phyloP scores from a whole-genome alignment of 1,140 invertebrate genomes.

The Leptinotarsa texana region DNA sequence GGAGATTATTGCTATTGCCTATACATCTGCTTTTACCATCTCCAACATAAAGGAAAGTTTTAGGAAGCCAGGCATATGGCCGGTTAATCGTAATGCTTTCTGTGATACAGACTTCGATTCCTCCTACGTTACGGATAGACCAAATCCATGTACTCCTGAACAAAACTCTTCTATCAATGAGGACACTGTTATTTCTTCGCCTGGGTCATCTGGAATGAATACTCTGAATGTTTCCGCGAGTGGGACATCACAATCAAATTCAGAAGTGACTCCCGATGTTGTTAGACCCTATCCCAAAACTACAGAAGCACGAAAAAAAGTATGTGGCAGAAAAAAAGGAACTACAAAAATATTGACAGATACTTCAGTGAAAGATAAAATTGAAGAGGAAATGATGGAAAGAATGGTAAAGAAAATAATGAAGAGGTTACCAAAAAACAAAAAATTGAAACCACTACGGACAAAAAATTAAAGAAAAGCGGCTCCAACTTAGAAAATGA shows the following conservation, averaged over 20 bases:
- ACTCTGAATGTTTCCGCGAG: background rate
- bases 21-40: background rate
- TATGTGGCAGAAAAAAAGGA: background rate
- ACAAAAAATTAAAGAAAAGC: background rate
- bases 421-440: background rate
- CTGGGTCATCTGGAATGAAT: background rate
- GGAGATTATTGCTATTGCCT: background rate
- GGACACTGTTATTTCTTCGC: background rate
- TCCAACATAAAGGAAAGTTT: constrained; percentile 7
- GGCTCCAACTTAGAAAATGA: background rate
- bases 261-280: background rate
- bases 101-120: constrained; percentile 3
- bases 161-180: background rate
- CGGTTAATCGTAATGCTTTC: background rate
- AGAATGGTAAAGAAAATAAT: constrained; percentile 2
- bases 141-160: background rate
- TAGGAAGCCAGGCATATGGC: constrained; percentile 13
- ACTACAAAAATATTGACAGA: background rate
- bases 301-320: background rate
- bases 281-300: constrained; percentile 9
- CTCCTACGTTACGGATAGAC: background rate
- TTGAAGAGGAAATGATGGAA: constrained; percentile 2
- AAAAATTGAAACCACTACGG: background rate
- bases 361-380: constrained; percentile 3
- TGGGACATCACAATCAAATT: too few relatives aligned